Conservation (phyloP, 37 sponge, comb jelly and placozoan species). For the Geodia barretti region DNA sequence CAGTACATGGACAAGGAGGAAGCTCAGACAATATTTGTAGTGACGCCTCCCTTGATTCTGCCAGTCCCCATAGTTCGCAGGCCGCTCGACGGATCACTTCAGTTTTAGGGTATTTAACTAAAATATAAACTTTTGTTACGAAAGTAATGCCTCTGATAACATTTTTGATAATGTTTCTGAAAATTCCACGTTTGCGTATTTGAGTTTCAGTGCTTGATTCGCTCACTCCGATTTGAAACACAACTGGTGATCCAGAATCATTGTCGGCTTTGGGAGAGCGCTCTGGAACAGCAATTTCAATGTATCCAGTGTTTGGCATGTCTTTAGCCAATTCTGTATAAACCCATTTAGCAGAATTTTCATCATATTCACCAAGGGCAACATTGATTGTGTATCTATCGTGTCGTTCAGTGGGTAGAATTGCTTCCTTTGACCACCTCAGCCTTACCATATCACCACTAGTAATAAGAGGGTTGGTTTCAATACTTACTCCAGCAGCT, state of each 20-base stretch:
- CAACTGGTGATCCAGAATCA: constrained; percentile 9
- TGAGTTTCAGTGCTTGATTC: not conserved
- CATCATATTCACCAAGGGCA: not conserved
- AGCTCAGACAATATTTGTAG: constrained; percentile 11
- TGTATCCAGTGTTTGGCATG: constrained; percentile 16
- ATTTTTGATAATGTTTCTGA: not conserved
- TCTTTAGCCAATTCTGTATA: not conserved
- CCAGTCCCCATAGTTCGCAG: not conserved
- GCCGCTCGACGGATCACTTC: not conserved
- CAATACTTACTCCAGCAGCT: constrained; percentile 20
- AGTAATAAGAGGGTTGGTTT: constrained; percentile 10
- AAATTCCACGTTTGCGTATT: not conserved
- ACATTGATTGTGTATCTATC: constrained; percentile 22
- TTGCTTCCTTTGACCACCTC: constrained; percentile 17
- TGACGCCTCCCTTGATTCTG: not conserved
- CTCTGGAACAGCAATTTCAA: constrained; percentile 5
- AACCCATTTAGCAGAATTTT: not conserved
- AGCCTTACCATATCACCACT: not conserved
- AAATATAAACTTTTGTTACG: not conserved
- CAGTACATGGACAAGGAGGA: constrained; percentile 42
- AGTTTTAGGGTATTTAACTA: not conserved
- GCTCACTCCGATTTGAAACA: constrained; percentile 11
- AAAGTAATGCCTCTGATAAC: not conserved
- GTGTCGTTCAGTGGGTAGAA: constrained; percentile 15
- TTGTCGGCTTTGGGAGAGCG: not conserved